Conservation (phyloP, 2,113 vertebrate genomes). For the Mus spicilegus region DNA sequence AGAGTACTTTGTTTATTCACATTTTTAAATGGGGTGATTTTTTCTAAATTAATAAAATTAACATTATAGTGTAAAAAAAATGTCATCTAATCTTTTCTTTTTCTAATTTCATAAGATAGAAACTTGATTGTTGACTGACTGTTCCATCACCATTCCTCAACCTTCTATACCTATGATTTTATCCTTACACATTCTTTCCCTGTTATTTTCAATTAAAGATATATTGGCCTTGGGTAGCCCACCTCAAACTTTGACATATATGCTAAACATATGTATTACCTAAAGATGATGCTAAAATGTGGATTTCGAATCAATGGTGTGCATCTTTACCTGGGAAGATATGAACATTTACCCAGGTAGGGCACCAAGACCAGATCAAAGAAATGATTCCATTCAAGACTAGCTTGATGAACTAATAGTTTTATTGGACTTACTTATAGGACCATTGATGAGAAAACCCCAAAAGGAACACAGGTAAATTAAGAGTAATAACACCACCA, state of each 20-base stretch:
- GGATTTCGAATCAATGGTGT: neutral
- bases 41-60: too few species aligned
- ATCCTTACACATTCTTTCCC: constrained; percentile 12
- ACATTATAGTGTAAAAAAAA: neutral
- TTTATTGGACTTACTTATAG: neutral
- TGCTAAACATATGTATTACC: neutral
- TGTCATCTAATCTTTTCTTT: neutral
- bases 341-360: neutral
- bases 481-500: neutral
- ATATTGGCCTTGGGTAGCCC: neutral
- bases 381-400: neutral
- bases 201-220: neutral
- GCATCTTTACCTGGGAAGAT: neutral
- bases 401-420: neutral
- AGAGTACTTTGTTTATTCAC: too few species aligned
- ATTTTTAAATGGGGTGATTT: too few species aligned
- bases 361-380: neutral
- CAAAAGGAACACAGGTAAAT: neutral
- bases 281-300: constrained; percentile 39
- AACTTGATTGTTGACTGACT: constrained; percentile 9
- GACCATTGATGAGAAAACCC: neutral
- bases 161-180: neutral
- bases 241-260: neutral
- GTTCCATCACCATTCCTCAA: neutral
- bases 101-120: constrained; percentile 11